phyloP scores from a whole-genome alignment of 1,140 invertebrate genomes.

The Papilio machaon region DNA sequence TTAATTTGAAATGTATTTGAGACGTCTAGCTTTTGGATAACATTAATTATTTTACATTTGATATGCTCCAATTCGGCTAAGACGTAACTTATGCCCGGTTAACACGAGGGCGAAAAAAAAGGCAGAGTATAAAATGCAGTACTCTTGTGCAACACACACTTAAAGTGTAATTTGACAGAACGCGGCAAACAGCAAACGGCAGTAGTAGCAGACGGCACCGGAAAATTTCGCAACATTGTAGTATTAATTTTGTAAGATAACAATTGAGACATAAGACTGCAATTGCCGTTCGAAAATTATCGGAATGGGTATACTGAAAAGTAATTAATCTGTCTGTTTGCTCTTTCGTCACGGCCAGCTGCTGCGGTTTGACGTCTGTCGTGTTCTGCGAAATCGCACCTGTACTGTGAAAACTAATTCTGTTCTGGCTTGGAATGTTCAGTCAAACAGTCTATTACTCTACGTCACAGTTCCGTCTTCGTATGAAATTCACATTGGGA shows the following conservation, averaged over 20 bases:
- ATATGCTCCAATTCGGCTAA: constrained; percentile 16
- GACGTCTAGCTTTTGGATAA: constrained; percentile 3
- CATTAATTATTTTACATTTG: constrained; percentile 24
- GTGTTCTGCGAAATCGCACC: no score
- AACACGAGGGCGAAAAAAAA: neutral
- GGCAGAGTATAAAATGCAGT: neutral
- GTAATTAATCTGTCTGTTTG: no score
- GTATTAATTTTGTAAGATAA: no score
- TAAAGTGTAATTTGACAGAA: neutral
- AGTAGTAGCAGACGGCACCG: no score
- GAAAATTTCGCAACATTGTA: no score
- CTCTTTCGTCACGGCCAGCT: no score
- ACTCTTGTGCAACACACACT: neutral
- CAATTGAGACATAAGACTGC: no score
- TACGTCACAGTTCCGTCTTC: neutral
- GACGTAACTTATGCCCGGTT: neutral
- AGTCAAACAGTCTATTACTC: neutral
- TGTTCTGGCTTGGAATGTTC: neutral
- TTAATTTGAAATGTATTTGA: constrained; percentile 13
- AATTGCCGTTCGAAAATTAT: no score
- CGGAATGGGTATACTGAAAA: no score
- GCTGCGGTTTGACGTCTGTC: no score
- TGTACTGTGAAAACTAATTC: neutral
- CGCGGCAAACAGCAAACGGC: no score
- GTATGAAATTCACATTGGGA: neutral